Base-by-base conservation (phyloP, 2,113 vertebrate species). In the Dendrocopos noguchii region DNA sequence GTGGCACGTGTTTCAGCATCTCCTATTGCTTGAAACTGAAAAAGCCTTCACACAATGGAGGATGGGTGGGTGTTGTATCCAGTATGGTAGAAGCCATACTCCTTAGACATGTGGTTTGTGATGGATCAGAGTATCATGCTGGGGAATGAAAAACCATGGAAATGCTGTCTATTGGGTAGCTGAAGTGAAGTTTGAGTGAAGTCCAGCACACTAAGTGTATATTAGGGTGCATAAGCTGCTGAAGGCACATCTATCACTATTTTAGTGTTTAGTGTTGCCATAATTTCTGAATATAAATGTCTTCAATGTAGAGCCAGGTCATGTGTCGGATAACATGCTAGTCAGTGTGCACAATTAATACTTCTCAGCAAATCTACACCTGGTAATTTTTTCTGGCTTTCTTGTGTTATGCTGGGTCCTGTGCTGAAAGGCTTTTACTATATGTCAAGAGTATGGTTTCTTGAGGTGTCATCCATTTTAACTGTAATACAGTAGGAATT, bases 11-110 rank as follows among this genome's bases (percentile, higher is more conserved):
- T 73, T 87, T 71, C 60, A 80, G 68, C 34, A 18, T 46, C 34
- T 87, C 29, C 67, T 72, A 7, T n/a, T 19, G 28, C 80, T 64
- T 88, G 56, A 86, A 81, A 39, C 44, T 39, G 44, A 60, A 52
- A 68, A 67, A 50, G 11, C 14, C 7, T 42, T 77, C 33, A 8
- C 0, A 0, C 2, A 1, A 9, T 42, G 31, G 50, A 61, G 42
- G 18, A 66, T 31, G 14, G 9, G 27, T 9, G 15, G 63, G 10
- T 33, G 2, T 66, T 46, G 15, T 46, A 53, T 28, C 39, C 67
- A 47, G 8, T 24, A 2, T 21, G n/a, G 74, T 39, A 55, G 1
- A 76, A 81, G 65, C 20, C 3, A 0, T 31, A 9, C 25, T 61
- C 28, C 31, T 9, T 28, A 50, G 6, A 2, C 0, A 0, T 31